Conservation (phyloP, 37 sponge, comb jelly and placozoan species). For the Oopsacas minuta region DNA sequence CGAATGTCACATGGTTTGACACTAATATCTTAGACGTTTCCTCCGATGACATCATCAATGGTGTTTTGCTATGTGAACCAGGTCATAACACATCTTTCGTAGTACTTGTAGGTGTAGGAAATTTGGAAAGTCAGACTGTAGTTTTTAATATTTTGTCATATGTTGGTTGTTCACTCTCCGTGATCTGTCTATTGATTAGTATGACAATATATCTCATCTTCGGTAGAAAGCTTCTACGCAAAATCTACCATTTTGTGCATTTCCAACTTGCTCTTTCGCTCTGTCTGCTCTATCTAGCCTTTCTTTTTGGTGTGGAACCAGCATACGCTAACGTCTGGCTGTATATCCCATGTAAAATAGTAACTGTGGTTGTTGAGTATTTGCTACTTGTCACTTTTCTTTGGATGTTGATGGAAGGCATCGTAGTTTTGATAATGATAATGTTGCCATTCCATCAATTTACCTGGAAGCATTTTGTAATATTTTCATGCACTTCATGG, state of each 20-base stretch:
- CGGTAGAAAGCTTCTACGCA: neutral
- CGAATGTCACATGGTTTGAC: neutral
- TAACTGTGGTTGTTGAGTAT: neutral
- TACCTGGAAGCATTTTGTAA: neutral
- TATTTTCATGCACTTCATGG: neutral
- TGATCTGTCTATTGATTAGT: constrained; percentile 33
- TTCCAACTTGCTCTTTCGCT: neutral
- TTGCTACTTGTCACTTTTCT: neutral
- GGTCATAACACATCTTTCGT: neutral
- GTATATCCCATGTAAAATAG: neutral
- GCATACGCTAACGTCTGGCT: constrained; percentile 1
- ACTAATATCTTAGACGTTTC: neutral
- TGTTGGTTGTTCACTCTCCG: constrained; percentile 42
- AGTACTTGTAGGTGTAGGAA: neutral
- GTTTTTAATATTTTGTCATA: constrained; percentile 34
- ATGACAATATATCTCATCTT: constrained; percentile 29
- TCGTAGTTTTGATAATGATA: neutral
- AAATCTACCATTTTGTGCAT: constrained; percentile 15
- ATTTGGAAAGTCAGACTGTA: constrained; percentile 16
- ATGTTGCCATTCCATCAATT: neutral
- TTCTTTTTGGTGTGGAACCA: constrained; percentile 2
- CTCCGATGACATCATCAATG: neutral
- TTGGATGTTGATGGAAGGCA: neutral
- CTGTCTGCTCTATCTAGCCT: neutral
- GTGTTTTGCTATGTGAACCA: neutral